Conservation (phyloP, 2,113 vertebrate species). For the Microtus ochrogaster region DNA sequence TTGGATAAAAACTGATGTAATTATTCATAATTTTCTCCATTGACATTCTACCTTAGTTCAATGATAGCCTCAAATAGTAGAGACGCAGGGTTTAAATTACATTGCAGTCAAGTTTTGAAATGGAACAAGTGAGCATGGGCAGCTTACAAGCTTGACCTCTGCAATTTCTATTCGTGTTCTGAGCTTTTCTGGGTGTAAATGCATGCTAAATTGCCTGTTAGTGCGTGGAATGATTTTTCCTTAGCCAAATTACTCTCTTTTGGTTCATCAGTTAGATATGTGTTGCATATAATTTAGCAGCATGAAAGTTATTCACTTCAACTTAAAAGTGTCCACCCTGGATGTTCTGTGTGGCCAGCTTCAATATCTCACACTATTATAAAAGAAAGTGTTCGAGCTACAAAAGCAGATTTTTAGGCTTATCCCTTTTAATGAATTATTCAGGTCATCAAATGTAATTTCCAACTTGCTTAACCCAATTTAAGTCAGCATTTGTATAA, state of each 20-base stretch:
- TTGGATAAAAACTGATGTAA: conserved; percentile 25
- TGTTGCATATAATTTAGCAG: conserved; percentile 42
- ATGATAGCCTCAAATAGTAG: conserved; percentile 7
- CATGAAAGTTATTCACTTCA: conserved; percentile 56
- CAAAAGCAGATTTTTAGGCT: conserved; percentile 54
- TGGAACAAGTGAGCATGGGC: conserved; percentile 48
- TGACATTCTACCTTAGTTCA: conserved; percentile 39
- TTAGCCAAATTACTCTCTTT: conserved; percentile 65
- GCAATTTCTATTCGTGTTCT: conserved; percentile 64
- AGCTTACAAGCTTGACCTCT: conserved; percentile 73
- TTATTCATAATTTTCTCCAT: conserved; percentile 48
- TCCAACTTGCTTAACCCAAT: conserved; percentile 70
- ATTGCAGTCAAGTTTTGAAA: conserved; percentile 60
- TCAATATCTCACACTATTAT: conserved; percentile 47
- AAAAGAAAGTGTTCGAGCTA: conserved; percentile 53
- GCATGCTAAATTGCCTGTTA: conserved; percentile 53
- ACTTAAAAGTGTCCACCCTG: conserved; percentile 40
- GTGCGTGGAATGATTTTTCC: conserved; percentile 19
- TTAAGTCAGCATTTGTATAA: conserved; percentile 66
- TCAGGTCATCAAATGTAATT: conserved; percentile 67
- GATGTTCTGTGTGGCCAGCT: background rate
- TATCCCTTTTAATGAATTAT: conserved; percentile 67
- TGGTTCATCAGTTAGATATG: conserved; percentile 65
- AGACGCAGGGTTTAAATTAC: conserved; percentile 53
- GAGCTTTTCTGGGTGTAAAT: conserved; percentile 71